Conservation (phyloP, 2,888 invertebrate genomes). For the Ennomos erosarius region DNA sequence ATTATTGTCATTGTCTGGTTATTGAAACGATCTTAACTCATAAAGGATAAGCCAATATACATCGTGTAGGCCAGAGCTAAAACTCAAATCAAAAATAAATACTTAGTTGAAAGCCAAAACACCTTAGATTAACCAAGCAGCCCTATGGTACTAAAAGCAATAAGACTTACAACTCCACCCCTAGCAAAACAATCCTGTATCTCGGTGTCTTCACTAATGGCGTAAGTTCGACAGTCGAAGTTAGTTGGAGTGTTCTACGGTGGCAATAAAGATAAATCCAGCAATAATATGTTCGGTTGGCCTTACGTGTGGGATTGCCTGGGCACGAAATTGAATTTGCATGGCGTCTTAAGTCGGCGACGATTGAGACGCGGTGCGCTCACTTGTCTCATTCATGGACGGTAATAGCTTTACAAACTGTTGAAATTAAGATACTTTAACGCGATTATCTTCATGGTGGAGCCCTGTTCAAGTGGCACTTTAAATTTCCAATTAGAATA, state of each 20-base stretch:
- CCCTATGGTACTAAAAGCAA: slow-evolving; percentile 81
- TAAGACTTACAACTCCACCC: slow-evolving; percentile 84
- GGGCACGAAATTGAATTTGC: slow-evolving; percentile 85
- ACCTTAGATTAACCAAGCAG: slow-evolving; percentile 81
- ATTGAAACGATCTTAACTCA: too few species aligned
- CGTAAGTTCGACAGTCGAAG: slow-evolving; percentile 84
- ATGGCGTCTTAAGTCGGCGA: slow-evolving; percentile 82
- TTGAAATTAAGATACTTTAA: slow-evolving; percentile 58
- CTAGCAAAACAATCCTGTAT: slow-evolving; percentile 84
- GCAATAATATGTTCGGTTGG: slow-evolving; percentile 83
- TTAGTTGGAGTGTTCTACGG: slow-evolving; percentile 83
- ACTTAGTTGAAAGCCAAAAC: slow-evolving; percentile 58
- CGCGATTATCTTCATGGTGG: slow-evolving; percentile 26
- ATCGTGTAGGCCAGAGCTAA: slow-evolving; percentile 15
- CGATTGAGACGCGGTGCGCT: slow-evolving; percentile 72
- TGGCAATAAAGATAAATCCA: slow-evolving; percentile 85
- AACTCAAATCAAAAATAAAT: slow-evolving; percentile 36
- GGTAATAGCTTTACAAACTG: slow-evolving; percentile 72
- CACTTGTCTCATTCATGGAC: slow-evolving; percentile 67
- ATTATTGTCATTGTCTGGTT: too few species aligned
- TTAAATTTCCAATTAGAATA: not conserved
- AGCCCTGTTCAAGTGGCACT: slow-evolving; percentile 2
- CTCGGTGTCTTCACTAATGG: slow-evolving; percentile 85
- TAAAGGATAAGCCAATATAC: not conserved
- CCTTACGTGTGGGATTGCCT: slow-evolving; percentile 80